Evolutionary conservation across 2,113 vertebrate genomes (phyloP), one percentile per base, ranked within the genome.

Genomic region (Manacus vitellinus): DNA sequence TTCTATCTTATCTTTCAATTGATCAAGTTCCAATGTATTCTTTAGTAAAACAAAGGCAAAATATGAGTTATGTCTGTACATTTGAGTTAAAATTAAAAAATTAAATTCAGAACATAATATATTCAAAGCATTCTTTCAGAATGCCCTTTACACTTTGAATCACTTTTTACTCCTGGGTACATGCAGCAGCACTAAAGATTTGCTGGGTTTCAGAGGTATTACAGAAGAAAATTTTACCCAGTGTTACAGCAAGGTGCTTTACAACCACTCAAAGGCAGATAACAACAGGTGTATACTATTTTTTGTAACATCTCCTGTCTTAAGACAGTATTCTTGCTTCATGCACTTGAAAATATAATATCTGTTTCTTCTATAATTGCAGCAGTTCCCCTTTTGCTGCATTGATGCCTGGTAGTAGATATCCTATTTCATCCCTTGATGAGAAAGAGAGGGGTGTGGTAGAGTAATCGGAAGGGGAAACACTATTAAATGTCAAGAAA

Each of bases 81-180:
- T 58, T 9, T 39, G 83, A 92, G 55, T 74, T 95, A 91, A 86
- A 55, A 89, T 80, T 77, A 77, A 61, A 65, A 81, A 97, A 97
- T 70, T 27, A 83, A 97, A 95, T 80, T 86, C 76, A 97, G 72
- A 82, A 87, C 5, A 7, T 85, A 89, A 77, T 18, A 30, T 68
- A 46, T 76, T 85, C 30, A 95, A 94, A 94, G n/a, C 44, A 49
- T 78, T 76, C 58, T 56, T 96, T 59, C 51, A 89, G 70, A 95
- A 97, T 51, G 56, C 20, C 9, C 18, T 71, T 88, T 39, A 46
- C 12, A 21, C 10, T 47, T 68, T 30, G 12, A 22, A 66, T 73
- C 19, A 73, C 33, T 52, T 85, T 78, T 79, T 18, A 55, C 3
- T 15, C 17, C 14, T 10, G 52, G 44, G 30, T 85, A 43, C 3